Evolutionary conservation across 1,140 invertebrate genomes (phyloP).

Genomic region (Hestina assimilis): DNA sequence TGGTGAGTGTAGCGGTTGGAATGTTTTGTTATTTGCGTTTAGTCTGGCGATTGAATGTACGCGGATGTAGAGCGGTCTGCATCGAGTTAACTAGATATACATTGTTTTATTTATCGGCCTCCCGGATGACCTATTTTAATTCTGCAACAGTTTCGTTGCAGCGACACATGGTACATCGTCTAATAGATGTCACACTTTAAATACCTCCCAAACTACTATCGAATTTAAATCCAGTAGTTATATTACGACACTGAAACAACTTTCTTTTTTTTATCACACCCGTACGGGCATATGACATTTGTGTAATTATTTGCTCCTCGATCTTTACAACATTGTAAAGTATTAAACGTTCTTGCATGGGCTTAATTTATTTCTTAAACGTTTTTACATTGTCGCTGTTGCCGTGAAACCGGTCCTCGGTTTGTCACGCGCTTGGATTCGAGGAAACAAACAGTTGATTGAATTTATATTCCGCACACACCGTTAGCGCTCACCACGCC

Average conservation of each 20-base stretch:
- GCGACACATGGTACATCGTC: slow-evolving; percentile 15
- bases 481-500: slow-evolving; percentile 6
- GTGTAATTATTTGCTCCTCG: slow-evolving; percentile 16
- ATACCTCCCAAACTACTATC: not conserved
- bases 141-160: slow-evolving; percentile 39
- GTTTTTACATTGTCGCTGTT: slow-evolving; percentile 52
- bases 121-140: slow-evolving; percentile 56
- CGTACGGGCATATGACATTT: slow-evolving; percentile 22
- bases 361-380: slow-evolving; percentile 50
- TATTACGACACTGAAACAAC: slow-evolving; percentile 17
- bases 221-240: slow-evolving; percentile 1
- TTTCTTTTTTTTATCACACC: slow-evolving; percentile 6
- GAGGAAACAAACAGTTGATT: slow-evolving; percentile 67
- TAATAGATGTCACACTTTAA: slow-evolving; percentile 17
- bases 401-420: slow-evolving; percentile 55
- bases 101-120: slow-evolving; percentile 38
- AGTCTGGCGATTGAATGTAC: slow-evolving; percentile 36
- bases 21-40: slow-evolving; percentile 33
- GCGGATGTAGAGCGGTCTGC: slow-evolving; percentile 36
- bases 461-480: slow-evolving; percentile 64
- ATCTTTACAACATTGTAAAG: not conserved
- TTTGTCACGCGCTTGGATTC: slow-evolving; percentile 59
- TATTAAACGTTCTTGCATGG: slow-evolving; percentile 2
- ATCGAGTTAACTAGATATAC: slow-evolving; percentile 24
- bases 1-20: slow-evolving; percentile 19